Base-by-base conservation (phyloP, 2,888 invertebrate species). In the Lithophane ornitopus region DNA sequence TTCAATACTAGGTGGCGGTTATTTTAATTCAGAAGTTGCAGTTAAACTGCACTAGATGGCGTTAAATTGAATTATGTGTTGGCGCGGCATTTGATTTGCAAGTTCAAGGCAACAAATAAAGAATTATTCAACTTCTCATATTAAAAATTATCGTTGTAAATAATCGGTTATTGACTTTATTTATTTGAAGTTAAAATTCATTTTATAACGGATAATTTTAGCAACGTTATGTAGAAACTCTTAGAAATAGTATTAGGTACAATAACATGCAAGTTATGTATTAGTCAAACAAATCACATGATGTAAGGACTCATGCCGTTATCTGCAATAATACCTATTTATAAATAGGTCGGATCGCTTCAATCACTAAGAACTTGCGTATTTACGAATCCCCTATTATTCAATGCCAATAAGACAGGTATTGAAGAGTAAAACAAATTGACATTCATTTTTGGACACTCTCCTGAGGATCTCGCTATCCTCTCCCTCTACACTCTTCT, bases 1-100 rank as follows among this genome's bases (percentile, higher is more conserved):
- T 12, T 19, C 0, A 9, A 34, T 28, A 78, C 56, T 68, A 85
- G 83, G 49, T 83, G 86, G 68, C 82, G 62, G 46, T 76, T 12
- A 61, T 68, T 34, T 66, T 2, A 61, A 81, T 52, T 14, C 19
- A 1, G 8, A 19, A 58, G 70, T 76, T 71, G 9, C 49, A 11
- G 26, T 52, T 49, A 26, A 3, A 7, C 4, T 11, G 0, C 11
- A 65, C 16, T 85, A 82, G 82, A 63, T 82, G 82, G 69, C 78
- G 62, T 54, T 71, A 14, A 26, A 52, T 44, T 44, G 11, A 59
- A 44, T 73, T 52, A 22, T 46, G 54, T 26, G 7, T 22, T 19
- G 22, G n/a, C 84, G 44, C 52, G 49, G 66, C 58, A 70, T 73
- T 39, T 54, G 28, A 14, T 52, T 26, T 14, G 3, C 41, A 26